A percentile compares a stretch with the other conserved stretches of the same genome.
Evolutionary conservation across 2,888 invertebrate species (phyloP).

Genomic region (Oscheius myriophilus): DNA sequence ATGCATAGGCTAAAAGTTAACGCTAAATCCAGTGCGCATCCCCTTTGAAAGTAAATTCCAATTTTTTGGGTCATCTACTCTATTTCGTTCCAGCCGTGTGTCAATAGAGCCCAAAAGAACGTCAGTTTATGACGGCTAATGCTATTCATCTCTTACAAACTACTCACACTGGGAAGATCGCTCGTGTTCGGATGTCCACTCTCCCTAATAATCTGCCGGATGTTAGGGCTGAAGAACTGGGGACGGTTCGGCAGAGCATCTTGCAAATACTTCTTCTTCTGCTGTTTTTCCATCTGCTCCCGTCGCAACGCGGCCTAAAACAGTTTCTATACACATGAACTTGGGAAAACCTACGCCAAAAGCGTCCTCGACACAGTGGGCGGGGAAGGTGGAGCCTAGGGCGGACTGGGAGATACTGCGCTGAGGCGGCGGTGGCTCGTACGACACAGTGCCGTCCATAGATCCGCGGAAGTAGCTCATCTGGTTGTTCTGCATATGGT

Average conservation of each 20-base stretch:
- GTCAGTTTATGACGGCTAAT: no score
- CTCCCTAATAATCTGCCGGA: neutral
- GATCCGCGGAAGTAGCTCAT: neutral
- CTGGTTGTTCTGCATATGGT: neutral
- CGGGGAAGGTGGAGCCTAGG: no score
- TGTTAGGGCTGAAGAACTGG: neutral
- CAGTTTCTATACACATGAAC: neutral
- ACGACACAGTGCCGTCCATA: neutral
- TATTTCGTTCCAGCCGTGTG: no score
- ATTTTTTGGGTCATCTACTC: no score
- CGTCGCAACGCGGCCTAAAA: neutral
- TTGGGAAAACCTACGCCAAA: no score
- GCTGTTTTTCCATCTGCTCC: neutral
- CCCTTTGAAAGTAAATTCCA: no score
- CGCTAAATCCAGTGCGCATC: no score
- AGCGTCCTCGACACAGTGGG: no score
- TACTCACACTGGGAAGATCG: conserved; percentile 3
- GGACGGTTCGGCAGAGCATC: neutral
- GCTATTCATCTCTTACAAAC: no score
- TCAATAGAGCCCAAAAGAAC: no score
- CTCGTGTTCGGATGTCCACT: neutral
- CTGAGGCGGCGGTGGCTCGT: neutral
- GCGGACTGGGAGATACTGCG: no score
- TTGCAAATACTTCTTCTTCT: neutral
- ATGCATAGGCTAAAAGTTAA: no score